A percentile compares a stretch with the other conserved stretches of the same genome.
Conservation (phyloP, 2,113 vertebrate species). For the Ophiodon elongatus region DNA sequence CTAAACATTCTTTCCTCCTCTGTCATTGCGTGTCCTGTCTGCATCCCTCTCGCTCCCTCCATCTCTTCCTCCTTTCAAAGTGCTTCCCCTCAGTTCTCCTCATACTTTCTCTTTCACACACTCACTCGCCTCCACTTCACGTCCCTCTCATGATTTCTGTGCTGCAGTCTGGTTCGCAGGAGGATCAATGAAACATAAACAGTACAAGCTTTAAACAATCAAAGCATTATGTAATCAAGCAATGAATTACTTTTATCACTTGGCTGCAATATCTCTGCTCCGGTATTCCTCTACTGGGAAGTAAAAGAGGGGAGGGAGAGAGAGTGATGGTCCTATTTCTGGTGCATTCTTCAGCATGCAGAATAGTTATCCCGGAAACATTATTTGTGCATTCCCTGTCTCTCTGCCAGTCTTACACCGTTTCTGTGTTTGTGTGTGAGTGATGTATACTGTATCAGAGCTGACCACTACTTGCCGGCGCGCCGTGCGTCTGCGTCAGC, state of each 20-base stretch:
- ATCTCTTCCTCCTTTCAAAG: slow-evolving; percentile 58
- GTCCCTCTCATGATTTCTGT: slow-evolving; percentile 29
- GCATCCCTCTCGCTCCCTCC: slow-evolving; percentile 73
- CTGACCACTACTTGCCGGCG: slow-evolving; percentile 74
- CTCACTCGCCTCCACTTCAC: slow-evolving; percentile 9
- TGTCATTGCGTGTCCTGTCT: slow-evolving; percentile 85
- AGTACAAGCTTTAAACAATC: neutral
- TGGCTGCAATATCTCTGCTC: slow-evolving; percentile 6
- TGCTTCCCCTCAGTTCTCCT: slow-evolving; percentile 41
- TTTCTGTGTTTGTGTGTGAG: slow-evolving; percentile 41
- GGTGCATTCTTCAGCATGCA: slow-evolving; percentile 77
- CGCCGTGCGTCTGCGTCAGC: slow-evolving; percentile 78
- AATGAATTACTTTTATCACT: slow-evolving; percentile 11
- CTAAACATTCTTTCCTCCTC: slow-evolving; percentile 87
- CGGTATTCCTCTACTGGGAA: neutral
- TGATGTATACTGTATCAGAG: slow-evolving; percentile 66
- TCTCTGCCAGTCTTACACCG: slow-evolving; percentile 61
- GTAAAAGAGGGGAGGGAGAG: slow-evolving; percentile 20
- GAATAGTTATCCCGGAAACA: slow-evolving; percentile 76
- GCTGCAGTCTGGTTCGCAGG: neutral
- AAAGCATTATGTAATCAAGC: slow-evolving; percentile 11
- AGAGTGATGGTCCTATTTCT: slow-evolving; percentile 66
- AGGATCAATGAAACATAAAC: slow-evolving; percentile 38
- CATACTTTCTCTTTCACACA: slow-evolving; percentile 50
- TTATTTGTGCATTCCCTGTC: slow-evolving; percentile 57